Percentiles rank a stretch among this genome's conserved stretches.
Conservation (phyloP, 2,113 vertebrate species). For the Pseudorectes ferrugineus region DNA sequence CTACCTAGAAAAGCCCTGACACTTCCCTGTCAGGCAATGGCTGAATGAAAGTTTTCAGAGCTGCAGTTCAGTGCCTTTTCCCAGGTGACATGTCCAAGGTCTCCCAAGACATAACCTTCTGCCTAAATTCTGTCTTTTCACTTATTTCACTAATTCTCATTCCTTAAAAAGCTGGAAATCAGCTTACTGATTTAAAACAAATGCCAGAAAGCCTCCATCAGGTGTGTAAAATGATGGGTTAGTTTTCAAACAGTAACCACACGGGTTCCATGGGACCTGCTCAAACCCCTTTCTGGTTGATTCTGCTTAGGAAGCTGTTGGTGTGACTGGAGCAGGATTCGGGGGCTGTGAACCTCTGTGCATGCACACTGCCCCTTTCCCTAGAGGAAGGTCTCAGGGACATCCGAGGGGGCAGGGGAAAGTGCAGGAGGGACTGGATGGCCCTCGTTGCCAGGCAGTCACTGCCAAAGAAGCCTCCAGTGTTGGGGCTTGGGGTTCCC, state of each 20-base stretch:
- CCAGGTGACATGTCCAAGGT: background rate
- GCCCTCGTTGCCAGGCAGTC: rapidly evolving
- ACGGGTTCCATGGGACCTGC: rapidly evolving
- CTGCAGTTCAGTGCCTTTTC: background rate
- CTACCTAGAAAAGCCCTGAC: background rate
- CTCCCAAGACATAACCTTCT: background rate
- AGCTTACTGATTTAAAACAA: background rate
- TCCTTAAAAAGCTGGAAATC: background rate
- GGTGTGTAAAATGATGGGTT: background rate
- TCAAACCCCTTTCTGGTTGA: background rate
- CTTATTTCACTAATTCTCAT: background rate
- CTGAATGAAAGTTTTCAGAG: background rate
- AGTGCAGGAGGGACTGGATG: background rate
- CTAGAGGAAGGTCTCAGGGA: background rate
- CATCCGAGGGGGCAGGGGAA: rapidly evolving
- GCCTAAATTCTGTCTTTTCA: background rate
- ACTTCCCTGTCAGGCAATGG: background rate
- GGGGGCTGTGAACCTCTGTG: background rate
- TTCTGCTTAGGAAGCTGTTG: background rate
- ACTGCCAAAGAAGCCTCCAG: background rate
- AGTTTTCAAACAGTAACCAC: background rate
- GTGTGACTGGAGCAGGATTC: background rate
- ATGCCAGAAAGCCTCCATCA: background rate
- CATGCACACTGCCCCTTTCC: rapidly evolving
- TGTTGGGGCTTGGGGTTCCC: background rate